phyloP scores from a whole-genome alignment of 1,140 invertebrate genomes.

The Planococcus citri region DNA sequence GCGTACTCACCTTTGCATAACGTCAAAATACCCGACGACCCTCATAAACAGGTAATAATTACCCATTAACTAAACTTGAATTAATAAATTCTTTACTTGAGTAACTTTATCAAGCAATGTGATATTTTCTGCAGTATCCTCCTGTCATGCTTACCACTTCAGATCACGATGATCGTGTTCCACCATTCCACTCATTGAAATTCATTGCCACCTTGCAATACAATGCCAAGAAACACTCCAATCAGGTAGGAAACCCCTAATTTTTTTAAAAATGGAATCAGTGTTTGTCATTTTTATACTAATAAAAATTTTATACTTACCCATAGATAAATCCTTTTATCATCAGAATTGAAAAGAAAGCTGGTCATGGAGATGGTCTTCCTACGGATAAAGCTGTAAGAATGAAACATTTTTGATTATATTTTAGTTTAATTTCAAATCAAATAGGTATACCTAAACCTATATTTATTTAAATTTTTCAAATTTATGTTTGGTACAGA shows the following conservation, averaged over 20 bases:
- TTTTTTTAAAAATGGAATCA: too few relatives aligned
- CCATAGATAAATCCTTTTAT: slow-evolving; percentile 76
- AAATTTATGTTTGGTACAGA: too few relatives aligned
- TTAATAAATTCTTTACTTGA: not conserved
- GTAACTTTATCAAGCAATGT: not conserved
- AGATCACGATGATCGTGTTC: slow-evolving; percentile 96
- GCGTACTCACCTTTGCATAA: slow-evolving; percentile 96
- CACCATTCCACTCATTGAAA: slow-evolving; percentile 90
- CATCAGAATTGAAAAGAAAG: slow-evolving; percentile 82
- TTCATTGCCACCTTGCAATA: slow-evolving; percentile 85
- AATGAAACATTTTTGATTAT: too few relatives aligned
- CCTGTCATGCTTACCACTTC: slow-evolving; percentile 81
- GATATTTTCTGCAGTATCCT: slow-evolving; percentile 62
- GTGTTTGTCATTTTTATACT: too few relatives aligned
- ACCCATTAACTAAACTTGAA: not conserved
- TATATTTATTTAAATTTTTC: too few relatives aligned
- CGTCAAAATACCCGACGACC: slow-evolving; percentile 48
- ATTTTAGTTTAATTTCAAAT: too few relatives aligned
- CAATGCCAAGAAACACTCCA: slow-evolving; percentile 43
- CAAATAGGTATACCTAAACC: too few relatives aligned
- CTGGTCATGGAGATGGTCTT: slow-evolving; percentile 92
- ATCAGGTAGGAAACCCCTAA: slow-evolving; percentile 37
- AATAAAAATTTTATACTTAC: too few relatives aligned
- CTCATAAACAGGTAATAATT: slow-evolving; percentile 36
- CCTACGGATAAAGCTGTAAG: slow-evolving; percentile 82